These are phyloP conservation scores for Heliothis peltigera DNA, from an alignment of 2,888 invertebrate genomes.

Conservation along the genomic window DNA sequence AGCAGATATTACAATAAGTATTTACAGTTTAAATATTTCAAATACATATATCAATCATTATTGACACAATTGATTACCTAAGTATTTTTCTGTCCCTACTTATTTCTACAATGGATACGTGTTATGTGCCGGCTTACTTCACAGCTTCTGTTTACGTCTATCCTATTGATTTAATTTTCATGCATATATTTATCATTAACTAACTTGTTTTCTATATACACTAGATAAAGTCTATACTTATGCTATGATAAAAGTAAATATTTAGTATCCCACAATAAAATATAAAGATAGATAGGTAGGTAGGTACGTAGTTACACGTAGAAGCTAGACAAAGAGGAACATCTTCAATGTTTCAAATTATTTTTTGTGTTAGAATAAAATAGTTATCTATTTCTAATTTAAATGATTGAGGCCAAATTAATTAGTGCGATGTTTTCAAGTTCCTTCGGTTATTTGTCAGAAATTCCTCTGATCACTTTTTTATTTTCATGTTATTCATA, in stretches of 20 bases:
- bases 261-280: slow-evolving; percentile 23
- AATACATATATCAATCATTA: too few species aligned
- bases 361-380: background rate
- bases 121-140: slow-evolving; percentile 21
- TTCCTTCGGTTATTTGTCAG: slow-evolving; percentile 41
- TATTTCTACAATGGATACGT: too few species aligned
- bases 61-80: too few species aligned
- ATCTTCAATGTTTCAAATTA: slow-evolving; percentile 14
- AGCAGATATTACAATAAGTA: too few species aligned
- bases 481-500: slow-evolving; percentile 56
- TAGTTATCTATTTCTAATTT: background rate
- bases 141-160: slow-evolving; percentile 55
- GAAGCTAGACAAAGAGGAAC: slow-evolving; percentile 25
- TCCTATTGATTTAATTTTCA: slow-evolving; percentile 63
- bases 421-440: slow-evolving; percentile 20
- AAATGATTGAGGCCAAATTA: slow-evolving; percentile 31
- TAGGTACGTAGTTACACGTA: slow-evolving; percentile 21
- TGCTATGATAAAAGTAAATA: slow-evolving; percentile 36
- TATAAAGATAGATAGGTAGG: slow-evolving; percentile 10
- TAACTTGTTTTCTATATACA: slow-evolving; percentile 51
- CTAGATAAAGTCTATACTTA: too few species aligned
- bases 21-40: too few species aligned
- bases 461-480: slow-evolving; percentile 44
- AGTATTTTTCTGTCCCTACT: too few species aligned
- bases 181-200: slow-evolving; percentile 57